These are phyloP conservation scores for Berghia stephanieae DNA, from an alignment of 1,140 invertebrate species.

Conservation along the genomic window DNA sequence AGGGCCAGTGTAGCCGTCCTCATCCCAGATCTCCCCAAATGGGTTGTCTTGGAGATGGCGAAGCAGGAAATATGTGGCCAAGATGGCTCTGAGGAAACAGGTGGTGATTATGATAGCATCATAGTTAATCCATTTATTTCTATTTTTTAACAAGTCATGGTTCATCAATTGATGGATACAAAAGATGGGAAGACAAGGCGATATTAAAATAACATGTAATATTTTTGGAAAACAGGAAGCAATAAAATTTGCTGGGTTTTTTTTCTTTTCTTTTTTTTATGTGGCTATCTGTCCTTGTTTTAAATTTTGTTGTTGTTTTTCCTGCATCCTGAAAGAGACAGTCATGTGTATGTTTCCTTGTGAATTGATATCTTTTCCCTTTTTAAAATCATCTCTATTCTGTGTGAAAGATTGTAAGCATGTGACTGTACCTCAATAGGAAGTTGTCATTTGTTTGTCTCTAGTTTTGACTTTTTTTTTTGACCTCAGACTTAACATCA, in stretches of 20 bases:
- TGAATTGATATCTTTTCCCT: too few relatives aligned
- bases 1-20: slow-evolving; percentile 83
- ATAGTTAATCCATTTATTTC: neutral
- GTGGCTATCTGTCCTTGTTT: too few relatives aligned
- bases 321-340: too few relatives aligned
- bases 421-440: too few relatives aligned
- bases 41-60: slow-evolving; percentile 75
- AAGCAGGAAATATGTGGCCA: slow-evolving; percentile 40
- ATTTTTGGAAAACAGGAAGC: neutral
- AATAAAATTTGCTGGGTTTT: neutral
- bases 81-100: slow-evolving; percentile 22
- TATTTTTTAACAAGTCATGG: neutral
- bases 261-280: neutral
- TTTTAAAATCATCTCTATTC: too few relatives aligned
- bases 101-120: neutral
- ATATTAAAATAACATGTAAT: neutral
- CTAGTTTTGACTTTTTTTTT: too few relatives aligned
- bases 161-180: neutral
- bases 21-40: slow-evolving; percentile 90
- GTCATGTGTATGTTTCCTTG: too few relatives aligned
- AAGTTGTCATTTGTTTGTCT: too few relatives aligned
- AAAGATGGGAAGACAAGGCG: neutral
- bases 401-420: too few relatives aligned
- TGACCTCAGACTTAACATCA: too few relatives aligned
- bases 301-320: too few relatives aligned